Base-by-base conservation (phyloP, 2,888 invertebrate species). In the Adelognathus sp. region DNA sequence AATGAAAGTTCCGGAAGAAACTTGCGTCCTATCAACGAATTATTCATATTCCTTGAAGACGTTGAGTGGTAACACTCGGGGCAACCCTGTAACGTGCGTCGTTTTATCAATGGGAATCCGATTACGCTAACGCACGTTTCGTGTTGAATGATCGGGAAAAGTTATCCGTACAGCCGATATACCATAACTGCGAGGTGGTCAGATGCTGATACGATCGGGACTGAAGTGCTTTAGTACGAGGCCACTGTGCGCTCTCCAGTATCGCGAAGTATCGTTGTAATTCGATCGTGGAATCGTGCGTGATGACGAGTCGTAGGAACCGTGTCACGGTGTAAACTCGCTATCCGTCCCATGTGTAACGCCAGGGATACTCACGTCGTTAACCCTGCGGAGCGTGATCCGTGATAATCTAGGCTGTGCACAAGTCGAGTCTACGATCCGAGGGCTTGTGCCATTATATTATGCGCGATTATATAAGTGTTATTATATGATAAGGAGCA, bases 301-400 rank as follows among this genome's bases (percentile, higher is more conserved):
- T 81, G 81, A 61, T 71, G 16, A 31, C 29, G 50, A 54, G 69
- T 75, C 73, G 61, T 76, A 63, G 27, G 33, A 63, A 85, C 84
- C 84, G 81, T 84, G 83, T 83, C 77, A 33, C 60, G 21, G 61
- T 73, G 66, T 76, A 61, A 67, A 60, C 56, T 71, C 46, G 58
- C 71, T 46, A 79, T 61, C 69, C 76, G 63, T 76, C 63, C 33
- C 75, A 64, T 52, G 63, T 36, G 44, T 41, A 36, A 44, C 39
- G 50, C 31, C 7, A 18, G 36, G 27, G 63, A 50, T 73, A 52
- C 75, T 61, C 64, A 72, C 74, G 73, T 79, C 31, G 71, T 64
- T 81, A 56, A 67, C 66, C 64, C 60, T 50, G 24, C 39, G n/a
- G 44, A 75, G 71, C 73, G 79, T 76, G 77, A 74, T 76, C 36